phyloP scores from a whole-genome alignment of 2,888 invertebrate genomes.

The Lasioglossum pauxillum region DNA sequence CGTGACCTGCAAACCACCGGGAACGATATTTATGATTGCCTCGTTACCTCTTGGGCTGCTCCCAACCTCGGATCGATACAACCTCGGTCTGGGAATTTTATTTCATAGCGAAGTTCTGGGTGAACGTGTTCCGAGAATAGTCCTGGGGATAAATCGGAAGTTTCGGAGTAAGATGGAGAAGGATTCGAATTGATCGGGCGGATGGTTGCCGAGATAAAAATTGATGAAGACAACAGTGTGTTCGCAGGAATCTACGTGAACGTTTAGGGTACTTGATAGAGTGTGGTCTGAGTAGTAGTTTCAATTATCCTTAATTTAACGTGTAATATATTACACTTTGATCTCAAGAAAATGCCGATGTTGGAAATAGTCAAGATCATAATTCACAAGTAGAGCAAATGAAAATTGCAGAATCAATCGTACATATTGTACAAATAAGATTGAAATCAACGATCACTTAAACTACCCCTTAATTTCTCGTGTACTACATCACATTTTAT shows the following conservation, averaged over 20 bases:
- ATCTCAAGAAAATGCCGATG: not conserved
- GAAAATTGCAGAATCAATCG: too few relatives aligned
- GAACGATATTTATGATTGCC: not conserved
- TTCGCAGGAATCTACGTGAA: not conserved
- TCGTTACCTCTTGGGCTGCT: not conserved
- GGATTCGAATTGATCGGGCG: not conserved
- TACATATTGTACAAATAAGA: too few relatives aligned
- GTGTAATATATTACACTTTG: not conserved
- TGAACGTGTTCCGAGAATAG: not conserved
- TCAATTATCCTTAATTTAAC: not conserved
- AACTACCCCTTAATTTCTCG: too few relatives aligned
- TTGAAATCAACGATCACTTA: too few relatives aligned
- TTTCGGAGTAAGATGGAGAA: not conserved
- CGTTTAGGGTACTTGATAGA: not conserved
- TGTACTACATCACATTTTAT: too few relatives aligned
- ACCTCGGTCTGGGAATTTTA: not conserved
- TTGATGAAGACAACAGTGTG: not conserved
- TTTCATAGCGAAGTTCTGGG: not conserved
- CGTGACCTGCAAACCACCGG: constrained; percentile 85
- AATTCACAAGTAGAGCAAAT: too few relatives aligned
- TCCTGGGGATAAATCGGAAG: not conserved
- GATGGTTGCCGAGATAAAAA: not conserved
- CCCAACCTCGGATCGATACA: not conserved
- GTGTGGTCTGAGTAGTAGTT: not conserved
- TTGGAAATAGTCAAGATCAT: not conserved